Evolutionary conservation across 2,797 vertebrate species (phyloP), one percentile per base, ranked within the genome.

Genomic region (Brachyrhaphis roseni): DNA sequence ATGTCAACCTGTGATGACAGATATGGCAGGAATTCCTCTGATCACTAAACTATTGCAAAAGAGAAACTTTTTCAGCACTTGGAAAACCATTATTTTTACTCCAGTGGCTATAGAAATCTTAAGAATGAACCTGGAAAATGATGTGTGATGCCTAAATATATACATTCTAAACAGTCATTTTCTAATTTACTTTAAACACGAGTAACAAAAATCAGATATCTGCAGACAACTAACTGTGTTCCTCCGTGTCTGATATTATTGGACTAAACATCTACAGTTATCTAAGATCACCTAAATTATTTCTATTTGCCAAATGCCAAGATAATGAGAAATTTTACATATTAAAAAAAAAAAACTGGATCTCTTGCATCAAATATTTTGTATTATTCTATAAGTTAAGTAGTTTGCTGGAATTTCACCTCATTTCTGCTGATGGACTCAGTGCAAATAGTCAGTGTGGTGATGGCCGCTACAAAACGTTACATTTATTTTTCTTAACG

Each of bases 21-120:
- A 95, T 91, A 89, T 79, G 70, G 72, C 83, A 86, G 92, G 94
- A 95, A 95, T 95, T 90, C 90, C 91, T 95, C 90, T 94, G 94
- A 95, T 95, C 92, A 89, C 77, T 76, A 83, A 92, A 90, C 79
- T 87, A 86, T 93, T 91, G 83, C 88, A 84, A 92, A 91, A 83
- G 86, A 82, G 83, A 88, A 83, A 84, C 12, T 75, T 85, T 78
- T 76, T 66, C 31, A 66, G 20, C 68, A 16, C 81, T 85, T 41
- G 2, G 78, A 91, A 84, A 84, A 82, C 62, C 74, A 91, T 88
- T 87, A 82, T 75, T 81, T 84, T 82, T 78, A 77, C 88, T 85
- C 68, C 79, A 82, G 62, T 26, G 78, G 47, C 68, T 36, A 68
- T 71, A 78, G 47, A 83, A 82, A 85, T 81, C 23, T 70, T 45